Conservation (phyloP, 2,888 invertebrate genomes). For the Drosophila fungiperda region DNA sequence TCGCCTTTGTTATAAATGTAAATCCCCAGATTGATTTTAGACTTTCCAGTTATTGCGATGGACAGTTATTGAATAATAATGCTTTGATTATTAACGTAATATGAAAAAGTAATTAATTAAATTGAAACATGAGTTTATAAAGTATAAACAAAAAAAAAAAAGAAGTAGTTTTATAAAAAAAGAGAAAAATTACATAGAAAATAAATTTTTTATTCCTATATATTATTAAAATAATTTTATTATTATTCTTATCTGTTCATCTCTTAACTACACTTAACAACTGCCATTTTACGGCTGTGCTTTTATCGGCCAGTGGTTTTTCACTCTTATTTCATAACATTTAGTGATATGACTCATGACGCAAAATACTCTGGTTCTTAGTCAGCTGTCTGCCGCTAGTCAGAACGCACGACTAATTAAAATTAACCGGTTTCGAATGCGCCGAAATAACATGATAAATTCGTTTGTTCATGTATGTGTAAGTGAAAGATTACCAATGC, state of each 20-base stretch:
- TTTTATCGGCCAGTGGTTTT: slow-evolving; percentile 48
- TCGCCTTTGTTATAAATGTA: slow-evolving; percentile 22
- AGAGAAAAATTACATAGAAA: neutral
- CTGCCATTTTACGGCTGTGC: neutral
- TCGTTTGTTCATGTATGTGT: slow-evolving; percentile 5
- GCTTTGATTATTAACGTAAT: neutral
- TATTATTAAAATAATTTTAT: neutral
- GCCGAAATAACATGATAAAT: slow-evolving; percentile 56
- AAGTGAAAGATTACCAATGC: slow-evolving; percentile 37
- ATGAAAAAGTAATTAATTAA: neutral
- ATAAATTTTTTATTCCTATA: neutral
- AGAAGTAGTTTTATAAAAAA: neutral
- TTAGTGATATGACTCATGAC: slow-evolving; percentile 33
- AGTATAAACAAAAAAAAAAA: neutral
- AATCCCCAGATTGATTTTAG: slow-evolving; percentile 26
- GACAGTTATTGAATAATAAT: neutral
- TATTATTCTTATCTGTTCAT: neutral
- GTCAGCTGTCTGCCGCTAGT: neutral
- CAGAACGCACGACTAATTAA: slow-evolving; percentile 33
- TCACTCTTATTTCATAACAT: slow-evolving; percentile 45
- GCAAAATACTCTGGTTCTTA: neutral
- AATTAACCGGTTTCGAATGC: slow-evolving; percentile 57
- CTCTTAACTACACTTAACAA: neutral
- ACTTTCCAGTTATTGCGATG: neutral
- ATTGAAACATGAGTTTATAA: neutral